These are phyloP conservation scores for Hirtodrosophila trivittata DNA, from an alignment of 2,888 invertebrate species.

Conservation along the genomic window DNA sequence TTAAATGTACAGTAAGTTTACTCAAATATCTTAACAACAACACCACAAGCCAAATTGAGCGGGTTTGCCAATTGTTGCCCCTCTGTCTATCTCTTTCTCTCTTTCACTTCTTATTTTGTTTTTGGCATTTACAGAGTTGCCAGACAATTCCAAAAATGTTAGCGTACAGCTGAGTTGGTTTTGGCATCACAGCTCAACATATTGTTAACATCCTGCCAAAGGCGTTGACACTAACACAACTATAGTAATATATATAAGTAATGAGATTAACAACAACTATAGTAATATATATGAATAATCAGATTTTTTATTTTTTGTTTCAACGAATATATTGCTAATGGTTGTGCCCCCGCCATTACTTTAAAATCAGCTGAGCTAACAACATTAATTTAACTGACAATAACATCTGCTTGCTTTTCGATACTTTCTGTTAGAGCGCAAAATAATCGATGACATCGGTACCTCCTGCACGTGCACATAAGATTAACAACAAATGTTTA, in stretches of 20 bases:
- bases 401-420: background rate
- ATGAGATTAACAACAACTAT: no score
- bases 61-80: slow-evolving; percentile 26
- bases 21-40: slow-evolving; percentile 29
- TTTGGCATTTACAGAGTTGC: slow-evolving; percentile 27
- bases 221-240: no score
- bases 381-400: no score
- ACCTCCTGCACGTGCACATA: slow-evolving; percentile 37
- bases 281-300: no score
- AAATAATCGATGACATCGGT: slow-evolving; percentile 6
- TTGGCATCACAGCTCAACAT: no score
- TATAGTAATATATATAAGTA: no score
- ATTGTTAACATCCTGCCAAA: no score
- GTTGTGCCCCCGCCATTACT: no score
- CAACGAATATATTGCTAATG: no score
- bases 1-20: slow-evolving; percentile 28
- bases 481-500: slow-evolving; percentile 40
- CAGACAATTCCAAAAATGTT: slow-evolving; percentile 14
- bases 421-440: background rate
- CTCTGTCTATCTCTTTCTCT: slow-evolving; percentile 29
- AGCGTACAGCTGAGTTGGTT: no score
- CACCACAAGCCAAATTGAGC: slow-evolving; percentile 39
- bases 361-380: no score
- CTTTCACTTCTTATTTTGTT: slow-evolving; percentile 13
- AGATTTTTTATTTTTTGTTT: no score